Conservation (phyloP, 2,888 invertebrate genomes). For the Morpho helenor region DNA sequence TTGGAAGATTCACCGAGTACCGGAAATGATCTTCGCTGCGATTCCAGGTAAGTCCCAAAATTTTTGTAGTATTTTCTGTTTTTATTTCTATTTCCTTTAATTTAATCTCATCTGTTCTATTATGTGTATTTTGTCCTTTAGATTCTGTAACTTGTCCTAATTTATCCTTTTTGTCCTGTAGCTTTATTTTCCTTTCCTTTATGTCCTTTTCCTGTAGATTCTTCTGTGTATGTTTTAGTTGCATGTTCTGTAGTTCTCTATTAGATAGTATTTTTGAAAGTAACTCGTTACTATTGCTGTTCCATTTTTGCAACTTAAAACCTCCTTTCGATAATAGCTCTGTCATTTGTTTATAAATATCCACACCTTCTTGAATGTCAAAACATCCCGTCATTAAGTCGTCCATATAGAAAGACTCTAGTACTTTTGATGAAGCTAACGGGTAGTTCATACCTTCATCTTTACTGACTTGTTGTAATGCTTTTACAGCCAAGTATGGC, state of each 20-base stretch:
- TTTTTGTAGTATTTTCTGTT: constrained; percentile 12
- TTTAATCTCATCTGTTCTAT: neutral
- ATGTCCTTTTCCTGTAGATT: neutral
- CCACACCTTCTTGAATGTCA: constrained; percentile 15
- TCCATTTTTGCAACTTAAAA: constrained; percentile 33
- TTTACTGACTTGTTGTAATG: constrained; percentile 23
- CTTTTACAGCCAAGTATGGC: constrained; percentile 25
- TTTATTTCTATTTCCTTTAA: neutral
- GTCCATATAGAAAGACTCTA: constrained; percentile 25
- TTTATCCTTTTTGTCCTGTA: neutral
- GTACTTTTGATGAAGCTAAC: constrained; percentile 9
- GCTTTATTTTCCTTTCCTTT: neutral
- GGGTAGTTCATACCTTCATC: constrained; percentile 28
- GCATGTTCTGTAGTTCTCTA: too few species aligned
- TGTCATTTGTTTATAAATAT: constrained; percentile 28
- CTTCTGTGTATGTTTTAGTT: too few species aligned
- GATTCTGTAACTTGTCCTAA: neutral
- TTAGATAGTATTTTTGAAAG: constrained; percentile 2
- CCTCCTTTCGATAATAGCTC: constrained; percentile 30
- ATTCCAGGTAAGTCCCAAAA: constrained; percentile 14
- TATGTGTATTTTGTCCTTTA: neutral
- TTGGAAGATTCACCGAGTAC: constrained; percentile 5
- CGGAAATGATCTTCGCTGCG: constrained; percentile 4
- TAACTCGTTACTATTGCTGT: constrained; percentile 21
- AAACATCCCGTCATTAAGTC: constrained; percentile 27